Base-by-base conservation (phyloP, 2,888 invertebrate species). In the Lypha dubia region DNA sequence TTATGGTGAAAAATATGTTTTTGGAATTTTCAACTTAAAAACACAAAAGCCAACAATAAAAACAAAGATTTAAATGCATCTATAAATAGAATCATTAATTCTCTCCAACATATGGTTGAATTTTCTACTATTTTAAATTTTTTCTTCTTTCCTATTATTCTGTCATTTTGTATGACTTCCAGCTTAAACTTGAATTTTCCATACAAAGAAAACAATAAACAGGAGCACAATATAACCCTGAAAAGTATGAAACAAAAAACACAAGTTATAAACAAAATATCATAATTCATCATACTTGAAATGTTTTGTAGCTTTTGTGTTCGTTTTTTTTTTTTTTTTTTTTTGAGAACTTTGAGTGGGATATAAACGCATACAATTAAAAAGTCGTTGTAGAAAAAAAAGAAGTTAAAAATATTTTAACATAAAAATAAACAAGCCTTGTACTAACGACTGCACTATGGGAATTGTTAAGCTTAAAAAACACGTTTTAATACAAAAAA, bases 21-120 rank as follows among this genome's bases (percentile, higher is more conserved):
- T 28, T 38, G n/a, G 62, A 56, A 22, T 46, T 41, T 44, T 28
- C 1, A n/a, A 44, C 35, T 28, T 38, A 24, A 13, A 46, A 51
- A 17, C 46, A 20, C n/a, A 56, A 41, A n/a, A 22, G 20, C 58
- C 15, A 35, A 46, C 15, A 49, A 46, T 28, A 28, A 35, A 49
- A 44, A 15, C n/a, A 60, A 60, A 13, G 2, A 75, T 15, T 44
- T 15, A 60, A 62, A 49, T 62, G 8, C 22, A 62, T 7, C 41
- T 73, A 38, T 60, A 68, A 83, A 73, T 60, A 35, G 7, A 46
- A 75, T 65, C 76, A 84, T 73, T 73, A 80, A 77, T 80, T 80
- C 49, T 79, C 28, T 62, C 53, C 24, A 83, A 74, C 77, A 79
- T 73, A 49, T 81, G 75, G 9, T 38, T 24, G 17, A 49, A 46